These are phyloP conservation scores for Montipora capitata DNA, from an alignment of 92 coral and sea anemone species.

Conservation along the genomic window DNA sequence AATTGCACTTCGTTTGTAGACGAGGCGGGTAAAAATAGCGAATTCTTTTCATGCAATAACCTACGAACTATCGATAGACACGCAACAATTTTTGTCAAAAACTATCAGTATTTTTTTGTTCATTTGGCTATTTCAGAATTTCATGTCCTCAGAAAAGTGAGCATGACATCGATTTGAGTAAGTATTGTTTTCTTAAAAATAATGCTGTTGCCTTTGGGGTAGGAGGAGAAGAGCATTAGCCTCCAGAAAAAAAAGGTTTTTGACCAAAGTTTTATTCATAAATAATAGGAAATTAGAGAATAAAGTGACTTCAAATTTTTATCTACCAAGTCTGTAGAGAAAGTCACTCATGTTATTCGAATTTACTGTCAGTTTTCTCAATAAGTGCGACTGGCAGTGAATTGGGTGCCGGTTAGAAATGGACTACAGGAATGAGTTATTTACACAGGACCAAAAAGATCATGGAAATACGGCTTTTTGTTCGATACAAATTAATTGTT, in stretches of 20 bases:
- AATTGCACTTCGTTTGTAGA: conserved; percentile 24
- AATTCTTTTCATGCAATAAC: conserved; percentile 33
- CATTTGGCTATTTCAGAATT: not conserved
- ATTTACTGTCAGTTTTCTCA: no score
- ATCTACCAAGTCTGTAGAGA: no score
- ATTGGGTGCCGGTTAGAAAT: not conserved
- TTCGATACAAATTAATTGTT: not conserved
- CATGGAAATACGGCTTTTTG: no score
- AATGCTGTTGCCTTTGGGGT: not conserved
- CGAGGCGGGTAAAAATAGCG: conserved; percentile 38
- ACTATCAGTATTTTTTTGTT: not conserved
- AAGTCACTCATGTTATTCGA: no score
- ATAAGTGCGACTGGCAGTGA: no score
- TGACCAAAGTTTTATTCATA: not conserved
- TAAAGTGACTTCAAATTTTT: not conserved
- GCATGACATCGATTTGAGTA: not conserved
- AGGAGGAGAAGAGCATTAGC: not conserved
- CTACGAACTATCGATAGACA: conserved; percentile 23
- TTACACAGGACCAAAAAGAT: no score
- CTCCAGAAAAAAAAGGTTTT: not conserved
- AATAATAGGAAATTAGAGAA: not conserved
- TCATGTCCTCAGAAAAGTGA: not conserved
- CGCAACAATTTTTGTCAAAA: conserved; percentile 17
- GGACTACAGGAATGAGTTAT: no score
- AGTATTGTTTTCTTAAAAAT: no score